Evolutionary conservation across 2,888 invertebrate species (phyloP), one percentile per base, ranked within the genome.

Genomic region (Aradus depressus): DNA sequence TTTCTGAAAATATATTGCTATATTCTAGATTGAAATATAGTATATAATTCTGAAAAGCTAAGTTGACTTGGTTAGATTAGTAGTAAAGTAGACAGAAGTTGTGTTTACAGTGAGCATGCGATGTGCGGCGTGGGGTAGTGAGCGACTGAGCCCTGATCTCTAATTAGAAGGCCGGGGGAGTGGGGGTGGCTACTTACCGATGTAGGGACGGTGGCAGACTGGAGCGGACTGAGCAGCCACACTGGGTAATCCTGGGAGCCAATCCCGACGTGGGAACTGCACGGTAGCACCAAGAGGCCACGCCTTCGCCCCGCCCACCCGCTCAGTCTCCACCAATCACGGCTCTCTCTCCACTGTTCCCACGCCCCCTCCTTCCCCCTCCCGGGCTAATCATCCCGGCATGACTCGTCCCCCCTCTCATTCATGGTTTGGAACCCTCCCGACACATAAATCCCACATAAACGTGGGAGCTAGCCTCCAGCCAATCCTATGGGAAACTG

Each of bases 141-240:
- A 38, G 75, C 75, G 75, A 75, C 76, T 75, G n/a, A n/a, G 74
- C 75, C 75, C 72, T 75, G 62, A 66, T 65, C 60, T 59, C 63
- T 60, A 61, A 63, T 62, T 63, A 54, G 54, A 55, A 54, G 51
- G 41, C 44, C 34, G 16, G 28, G 5, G 44, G 21, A 35, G 44
- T 34, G 44, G 44, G 34, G 44, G 35, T 6, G 16, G 44, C 34
- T n/a, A 44, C 34, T 35, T 44, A 35, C 16, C 44, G 44, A 44
- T 34, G 44, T 35, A 35, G 44, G 44, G 35, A 35, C 44, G 44
- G 14, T 14, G 16, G 10, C n/a, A 44, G 44, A 44, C 44, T 44
- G 44, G 22, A 32, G 23, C 35, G 22, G 34, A 28, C 25, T 14
- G 44, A 22, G 44, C 25, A 44, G 44, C 42, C n/a, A n/a, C n/a